Base-by-base conservation (phyloP, 2,797 vertebrate species). In the Holocentrus rufus region DNA sequence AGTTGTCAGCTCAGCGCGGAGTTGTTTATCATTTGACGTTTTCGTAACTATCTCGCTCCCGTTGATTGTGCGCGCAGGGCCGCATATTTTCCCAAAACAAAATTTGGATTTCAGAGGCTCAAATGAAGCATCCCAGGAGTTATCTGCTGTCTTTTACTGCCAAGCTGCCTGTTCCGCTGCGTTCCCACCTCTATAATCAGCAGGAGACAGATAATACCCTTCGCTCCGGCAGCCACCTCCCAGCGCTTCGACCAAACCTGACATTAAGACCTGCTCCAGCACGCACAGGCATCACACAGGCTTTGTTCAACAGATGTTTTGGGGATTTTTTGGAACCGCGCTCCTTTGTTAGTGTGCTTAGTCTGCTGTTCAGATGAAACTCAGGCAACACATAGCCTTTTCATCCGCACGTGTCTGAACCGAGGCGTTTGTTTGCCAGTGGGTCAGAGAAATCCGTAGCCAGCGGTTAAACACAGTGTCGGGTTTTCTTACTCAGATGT, bases 161-260 rank as follows among this genome's bases (percentile, higher is more conserved):
- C 62, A 58, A 46, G 49, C 25, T 13, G 34, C 22, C 44, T 27
- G 2, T 49, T 78, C 47, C 1, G 11, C 71, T 9, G 66, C 20
- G 54, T 76, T 85, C 75, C 77, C 83, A 78, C 62, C 84, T 79
- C 74, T 89, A 2, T 85, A 88, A 89, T 89, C 79, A 86, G 67
- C 82, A 34, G 46, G 53, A 80, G 82, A 79, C 79, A 78, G 81
- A 89, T 90, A 69, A 84, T 27, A 67, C 46, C 56, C 56, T 27
- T 46, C 6, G 14, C 72, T 77, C 50, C 52, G 4, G 67, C 72
- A 74, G 47, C 59, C 57, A 2, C 47, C 63, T 76, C 72, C 56
- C 60, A 5, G 25, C 20, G 7, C 18, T 73, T 25, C 15, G 1
- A 18, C 81, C 64, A 64, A 76, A 59, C 75, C 72, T 27, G 31